These are phyloP conservation scores for Agrilus planipennis DNA, from an alignment of 1,140 invertebrate species.

Conservation along the genomic window DNA sequence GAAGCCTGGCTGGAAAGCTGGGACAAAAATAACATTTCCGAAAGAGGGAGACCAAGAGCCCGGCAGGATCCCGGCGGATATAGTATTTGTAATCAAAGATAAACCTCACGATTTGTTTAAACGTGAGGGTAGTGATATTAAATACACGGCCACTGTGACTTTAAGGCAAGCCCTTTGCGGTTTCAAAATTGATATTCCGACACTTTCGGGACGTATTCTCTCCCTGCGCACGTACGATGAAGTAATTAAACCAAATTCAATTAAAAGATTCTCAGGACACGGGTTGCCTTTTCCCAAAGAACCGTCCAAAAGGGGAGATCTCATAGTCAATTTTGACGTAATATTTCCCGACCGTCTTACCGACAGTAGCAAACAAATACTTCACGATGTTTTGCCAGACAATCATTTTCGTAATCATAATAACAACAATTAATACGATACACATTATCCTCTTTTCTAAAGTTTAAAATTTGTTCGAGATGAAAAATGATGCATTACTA, in stretches of 20 bases:
- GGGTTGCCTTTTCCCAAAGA: conserved; percentile 84
- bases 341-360: conserved; percentile 60
- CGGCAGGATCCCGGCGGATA: conserved; percentile 83
- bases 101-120: conserved; percentile 79
- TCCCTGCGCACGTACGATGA: conserved; percentile 56
- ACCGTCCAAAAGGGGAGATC: conserved; percentile 64
- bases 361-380: no score
- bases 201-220: conserved; percentile 60
- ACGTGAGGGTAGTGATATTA: conserved; percentile 75
- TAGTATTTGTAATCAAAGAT: conserved; percentile 91
- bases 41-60: conserved; percentile 82
- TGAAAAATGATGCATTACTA: no score
- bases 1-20: conserved; percentile 91
- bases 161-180: conserved; percentile 76
- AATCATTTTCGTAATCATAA: no score
- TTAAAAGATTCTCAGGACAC: conserved; percentile 63
- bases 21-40: conserved; percentile 90
- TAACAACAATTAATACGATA: no score
- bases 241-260: conserved; percentile 69
- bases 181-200: conserved; percentile 63
- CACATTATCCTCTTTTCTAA: no score
- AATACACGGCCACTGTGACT: conserved; percentile 67
- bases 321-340: conserved; percentile 83
- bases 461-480: no score
- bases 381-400: no score